Evolutionary conservation across 2,888 invertebrate genomes (phyloP).

Genomic region (Baronia brevicornis): DNA sequence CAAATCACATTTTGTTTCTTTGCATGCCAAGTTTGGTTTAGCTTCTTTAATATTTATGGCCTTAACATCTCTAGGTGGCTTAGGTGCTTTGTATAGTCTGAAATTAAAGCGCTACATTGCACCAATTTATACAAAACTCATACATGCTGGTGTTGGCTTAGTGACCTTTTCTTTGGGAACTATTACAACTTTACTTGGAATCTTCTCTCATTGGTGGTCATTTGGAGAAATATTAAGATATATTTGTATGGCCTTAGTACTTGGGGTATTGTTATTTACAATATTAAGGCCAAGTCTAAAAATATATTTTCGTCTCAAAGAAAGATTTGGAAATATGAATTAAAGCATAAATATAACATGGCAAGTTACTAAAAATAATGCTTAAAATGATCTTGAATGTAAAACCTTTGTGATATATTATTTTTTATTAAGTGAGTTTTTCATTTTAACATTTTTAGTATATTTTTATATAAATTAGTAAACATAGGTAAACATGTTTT

Average conservation of each 20-base stretch:
- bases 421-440: too few species aligned
- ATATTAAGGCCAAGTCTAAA: conserved; percentile 59
- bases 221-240: conserved; percentile 55
- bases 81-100: conserved; percentile 60
- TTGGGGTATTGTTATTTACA: conserved; percentile 53
- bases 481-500: too few species aligned
- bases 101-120: conserved; percentile 60
- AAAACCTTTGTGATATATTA: too few species aligned
- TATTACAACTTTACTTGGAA: conserved; percentile 52
- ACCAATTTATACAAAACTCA: conserved; percentile 61
- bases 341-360: conserved; percentile 23
- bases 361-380: too few species aligned
- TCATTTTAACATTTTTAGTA: too few species aligned
- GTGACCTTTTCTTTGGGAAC: conserved; percentile 56
- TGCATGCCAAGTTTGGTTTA: conserved; percentile 65
- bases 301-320: conserved; percentile 63
- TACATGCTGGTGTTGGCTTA: conserved; percentile 59
- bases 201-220: conserved; percentile 58
- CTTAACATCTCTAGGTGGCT: conserved; percentile 58
- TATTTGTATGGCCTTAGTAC: conserved; percentile 41
- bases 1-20: conserved; percentile 48
- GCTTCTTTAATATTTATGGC: conserved; percentile 53
- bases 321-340: conserved; percentile 53
- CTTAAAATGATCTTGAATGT: too few species aligned
- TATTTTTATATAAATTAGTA: too few species aligned